These are phyloP conservation scores for Bombus difficillimus DNA, from an alignment of 1,140 invertebrate genomes.

Conservation along the genomic window DNA sequence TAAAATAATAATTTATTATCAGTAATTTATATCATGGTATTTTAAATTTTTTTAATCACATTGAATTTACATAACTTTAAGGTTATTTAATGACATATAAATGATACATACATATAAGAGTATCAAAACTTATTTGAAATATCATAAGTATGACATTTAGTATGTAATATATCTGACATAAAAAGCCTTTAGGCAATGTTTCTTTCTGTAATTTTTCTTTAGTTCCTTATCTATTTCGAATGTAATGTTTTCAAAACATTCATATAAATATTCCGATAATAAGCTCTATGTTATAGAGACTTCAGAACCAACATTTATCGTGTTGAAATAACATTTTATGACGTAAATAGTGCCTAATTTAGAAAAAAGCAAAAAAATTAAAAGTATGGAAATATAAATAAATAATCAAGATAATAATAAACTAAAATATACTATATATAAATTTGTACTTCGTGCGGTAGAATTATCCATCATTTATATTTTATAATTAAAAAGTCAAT, in stretches of 20 bases:
- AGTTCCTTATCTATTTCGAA: background rate
- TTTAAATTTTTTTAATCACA: background rate
- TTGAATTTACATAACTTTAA: background rate
- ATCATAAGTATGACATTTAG: background rate
- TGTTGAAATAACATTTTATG: background rate
- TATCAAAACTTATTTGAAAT: background rate
- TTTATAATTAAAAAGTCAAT: background rate
- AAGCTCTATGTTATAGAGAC: background rate
- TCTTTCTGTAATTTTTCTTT: background rate
- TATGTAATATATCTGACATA: no score
- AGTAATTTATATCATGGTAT: background rate
- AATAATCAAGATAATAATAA: background rate
- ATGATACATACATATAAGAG: background rate
- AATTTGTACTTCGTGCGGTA: background rate
- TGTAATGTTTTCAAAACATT: background rate
- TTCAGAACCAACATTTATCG: background rate
- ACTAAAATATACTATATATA: background rate
- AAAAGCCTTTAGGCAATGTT: background rate
- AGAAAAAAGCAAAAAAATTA: background rate
- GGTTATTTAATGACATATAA: background rate
- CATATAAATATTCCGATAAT: background rate
- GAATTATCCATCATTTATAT: background rate
- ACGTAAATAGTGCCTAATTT: slow-evolving; percentile 2
- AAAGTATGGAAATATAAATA: background rate
- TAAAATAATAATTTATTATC: slow-evolving; percentile 15